phyloP scores from a whole-genome alignment of 2,888 invertebrate species.

The Crioceris asparagi region DNA sequence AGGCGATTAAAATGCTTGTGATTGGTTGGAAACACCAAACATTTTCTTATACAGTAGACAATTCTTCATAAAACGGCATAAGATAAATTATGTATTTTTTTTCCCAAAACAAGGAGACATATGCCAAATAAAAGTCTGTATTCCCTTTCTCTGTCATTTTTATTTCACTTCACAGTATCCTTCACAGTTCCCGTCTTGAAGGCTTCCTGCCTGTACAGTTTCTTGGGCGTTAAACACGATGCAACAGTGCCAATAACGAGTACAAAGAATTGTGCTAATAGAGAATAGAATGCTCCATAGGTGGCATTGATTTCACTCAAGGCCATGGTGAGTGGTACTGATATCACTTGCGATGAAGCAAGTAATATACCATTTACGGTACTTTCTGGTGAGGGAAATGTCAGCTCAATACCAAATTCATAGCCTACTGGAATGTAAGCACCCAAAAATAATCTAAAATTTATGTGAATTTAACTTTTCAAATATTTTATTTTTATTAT shows the following conservation, averaged over 20 bases:
- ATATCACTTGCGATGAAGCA: constrained; percentile 20
- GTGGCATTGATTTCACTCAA: constrained; percentile 19
- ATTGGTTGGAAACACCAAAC: no score
- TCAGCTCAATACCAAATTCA: constrained; percentile 23
- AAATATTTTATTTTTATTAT: no score
- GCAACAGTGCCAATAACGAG: constrained; percentile 22
- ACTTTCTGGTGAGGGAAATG: constrained; percentile 22
- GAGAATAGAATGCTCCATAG: constrained; percentile 23
- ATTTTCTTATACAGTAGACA: no score
- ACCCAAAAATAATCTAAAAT: constrained; percentile 20
- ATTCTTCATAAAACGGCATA: no score
- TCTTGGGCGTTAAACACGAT: constrained; percentile 23
- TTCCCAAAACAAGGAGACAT: no score
- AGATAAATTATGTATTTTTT: no score
- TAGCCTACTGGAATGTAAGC: constrained; percentile 23
- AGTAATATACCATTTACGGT: constrained; percentile 22
- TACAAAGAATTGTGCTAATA: constrained; percentile 18
- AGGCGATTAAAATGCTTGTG: no score
- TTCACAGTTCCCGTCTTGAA: no score
- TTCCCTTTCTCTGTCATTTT: no score
- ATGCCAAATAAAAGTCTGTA: no score
- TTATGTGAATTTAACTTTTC: no score
- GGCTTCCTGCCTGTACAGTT: constrained; percentile 22
- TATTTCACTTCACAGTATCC: no score
- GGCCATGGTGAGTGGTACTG: constrained; percentile 16